Conservation (phyloP, 2,888 invertebrate genomes). For the Chaetogeoica ovagalla region DNA sequence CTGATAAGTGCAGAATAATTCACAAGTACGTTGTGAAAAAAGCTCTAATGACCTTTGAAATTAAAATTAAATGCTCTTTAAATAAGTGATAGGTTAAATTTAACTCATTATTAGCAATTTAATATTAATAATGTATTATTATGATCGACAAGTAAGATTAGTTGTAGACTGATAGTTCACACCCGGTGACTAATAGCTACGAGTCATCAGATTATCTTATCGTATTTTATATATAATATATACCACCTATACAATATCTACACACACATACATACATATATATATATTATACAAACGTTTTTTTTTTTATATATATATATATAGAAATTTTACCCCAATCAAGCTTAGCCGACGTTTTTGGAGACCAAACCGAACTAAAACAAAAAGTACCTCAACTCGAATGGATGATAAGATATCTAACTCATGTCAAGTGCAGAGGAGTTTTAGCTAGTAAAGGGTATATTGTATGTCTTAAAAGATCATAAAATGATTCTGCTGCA, state of each 20-base stretch:
- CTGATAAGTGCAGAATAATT: too few relatives aligned
- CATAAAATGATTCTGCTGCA: constrained; percentile 4
- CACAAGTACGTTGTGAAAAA: too few relatives aligned
- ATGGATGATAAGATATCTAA: constrained; percentile 85
- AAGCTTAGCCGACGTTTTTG: constrained; percentile 55
- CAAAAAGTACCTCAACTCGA: constrained; percentile 61
- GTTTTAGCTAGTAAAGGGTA: constrained; percentile 91
- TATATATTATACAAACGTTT: constrained; percentile 62
- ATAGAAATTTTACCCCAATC: constrained; percentile 64
- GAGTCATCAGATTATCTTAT: too few relatives aligned
- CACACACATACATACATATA: constrained; percentile 13
- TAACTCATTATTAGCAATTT: neutral
- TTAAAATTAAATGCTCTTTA: too few relatives aligned
- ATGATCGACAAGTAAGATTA: neutral
- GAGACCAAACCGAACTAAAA: constrained; percentile 28
- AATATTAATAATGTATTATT: neutral
- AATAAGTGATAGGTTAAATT: too few relatives aligned
- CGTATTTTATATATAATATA: neutral
- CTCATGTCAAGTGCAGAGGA: constrained; percentile 87
- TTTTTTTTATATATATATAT: too few relatives aligned
- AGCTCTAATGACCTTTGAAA: too few relatives aligned
- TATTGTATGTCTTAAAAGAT: constrained; percentile 61
- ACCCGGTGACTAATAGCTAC: neutral
- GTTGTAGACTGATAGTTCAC: neutral
- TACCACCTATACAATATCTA: too few relatives aligned